phyloP scores from a whole-genome alignment of 2,113 vertebrate genomes.

The Ceuthmochares aereus region DNA sequence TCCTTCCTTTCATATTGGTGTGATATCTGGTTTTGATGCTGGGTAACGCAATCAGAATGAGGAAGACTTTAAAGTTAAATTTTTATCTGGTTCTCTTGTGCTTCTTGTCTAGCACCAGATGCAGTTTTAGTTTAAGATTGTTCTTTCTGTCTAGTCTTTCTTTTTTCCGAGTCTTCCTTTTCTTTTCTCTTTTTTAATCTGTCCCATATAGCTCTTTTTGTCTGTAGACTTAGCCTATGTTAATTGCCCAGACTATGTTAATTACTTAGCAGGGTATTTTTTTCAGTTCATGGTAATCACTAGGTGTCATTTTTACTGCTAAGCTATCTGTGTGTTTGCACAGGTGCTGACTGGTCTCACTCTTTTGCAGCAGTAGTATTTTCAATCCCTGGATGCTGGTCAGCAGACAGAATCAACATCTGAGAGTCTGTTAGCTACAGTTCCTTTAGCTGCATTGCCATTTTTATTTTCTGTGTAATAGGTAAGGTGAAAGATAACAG shows the following conservation, averaged over 20 bases:
- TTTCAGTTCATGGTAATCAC: constrained; percentile 12
- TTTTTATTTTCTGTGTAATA: constrained; percentile 27
- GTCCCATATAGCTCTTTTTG: background rate
- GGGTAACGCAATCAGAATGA: background rate
- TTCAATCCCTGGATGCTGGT: background rate
- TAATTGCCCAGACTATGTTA: constrained; percentile 31
- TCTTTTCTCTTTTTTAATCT: background rate
- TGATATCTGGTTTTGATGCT: background rate
- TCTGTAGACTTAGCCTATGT: background rate
- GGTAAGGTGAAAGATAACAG: constrained; percentile 3
- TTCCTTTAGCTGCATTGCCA: constrained; percentile 3
- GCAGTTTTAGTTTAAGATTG: background rate
- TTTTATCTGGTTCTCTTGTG: background rate
- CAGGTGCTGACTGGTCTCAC: constrained; percentile 39
- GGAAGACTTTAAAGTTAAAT: background rate
- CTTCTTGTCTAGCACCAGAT: background rate
- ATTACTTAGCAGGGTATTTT: constrained; percentile 20
- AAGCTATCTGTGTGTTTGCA: constrained; percentile 20
- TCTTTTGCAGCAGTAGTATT: constrained; percentile 11
- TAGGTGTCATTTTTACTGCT: constrained; percentile 11
- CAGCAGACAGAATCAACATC: background rate
- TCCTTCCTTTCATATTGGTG: background rate
- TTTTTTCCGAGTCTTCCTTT: background rate
- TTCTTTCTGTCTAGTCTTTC: background rate
- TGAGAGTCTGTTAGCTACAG: constrained; percentile 19